Conservation (phyloP, 2,113 vertebrate species). For the Labeo catla region DNA sequence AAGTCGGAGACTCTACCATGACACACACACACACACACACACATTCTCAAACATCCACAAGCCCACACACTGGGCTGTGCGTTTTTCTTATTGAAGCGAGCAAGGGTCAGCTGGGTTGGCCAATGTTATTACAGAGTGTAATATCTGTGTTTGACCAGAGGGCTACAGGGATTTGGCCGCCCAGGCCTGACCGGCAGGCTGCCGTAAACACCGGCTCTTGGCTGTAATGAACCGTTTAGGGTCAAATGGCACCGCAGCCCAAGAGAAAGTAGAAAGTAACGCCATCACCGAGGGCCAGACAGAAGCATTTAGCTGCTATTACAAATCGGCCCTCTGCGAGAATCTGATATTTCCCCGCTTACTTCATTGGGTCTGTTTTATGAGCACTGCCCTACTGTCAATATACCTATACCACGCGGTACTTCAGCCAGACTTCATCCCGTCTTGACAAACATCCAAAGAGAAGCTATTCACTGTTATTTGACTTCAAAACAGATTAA, state of each 20-base stretch:
- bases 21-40: constrained; percentile 31
- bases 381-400: constrained; percentile 47
- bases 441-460: constrained; percentile 41
- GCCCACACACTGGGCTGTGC: constrained; percentile 77
- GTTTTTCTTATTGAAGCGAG: constrained; percentile 73
- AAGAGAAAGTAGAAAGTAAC: constrained; percentile 81
- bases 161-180: constrained; percentile 77
- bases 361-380: constrained; percentile 52
- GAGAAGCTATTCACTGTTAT: constrained; percentile 44
- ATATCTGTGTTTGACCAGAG: constrained; percentile 81
- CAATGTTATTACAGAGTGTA: constrained; percentile 79
- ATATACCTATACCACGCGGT: constrained; percentile 44
- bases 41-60: constrained; percentile 62
- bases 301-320: constrained; percentile 52
- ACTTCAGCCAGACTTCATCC: constrained; percentile 30
- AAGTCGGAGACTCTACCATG: constrained; percentile 36
- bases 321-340: constrained; percentile 40
- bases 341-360: constrained; percentile 48
- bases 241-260: constrained; percentile 79
- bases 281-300: constrained; percentile 70
- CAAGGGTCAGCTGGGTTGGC: constrained; percentile 74
- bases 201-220: constrained; percentile 75
- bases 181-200: constrained; percentile 62
- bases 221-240: constrained; percentile 79
- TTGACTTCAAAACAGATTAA: constrained; percentile 46